Evolutionary conservation across 2,888 invertebrate species (phyloP), one percentile per base, ranked within the genome.

Genomic region (Acrobeloides nanus): DNA sequence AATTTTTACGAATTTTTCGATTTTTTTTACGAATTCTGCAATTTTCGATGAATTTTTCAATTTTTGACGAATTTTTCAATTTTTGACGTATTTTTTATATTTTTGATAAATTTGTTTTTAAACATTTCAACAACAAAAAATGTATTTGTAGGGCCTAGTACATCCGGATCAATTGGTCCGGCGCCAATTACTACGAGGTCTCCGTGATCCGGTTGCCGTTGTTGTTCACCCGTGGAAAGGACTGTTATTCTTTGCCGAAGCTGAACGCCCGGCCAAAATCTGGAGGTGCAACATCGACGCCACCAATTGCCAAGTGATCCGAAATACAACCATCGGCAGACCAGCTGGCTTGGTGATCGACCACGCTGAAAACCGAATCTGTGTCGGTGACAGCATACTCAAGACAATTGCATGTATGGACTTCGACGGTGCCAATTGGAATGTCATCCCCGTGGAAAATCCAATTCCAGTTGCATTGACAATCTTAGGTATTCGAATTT

Each of bases 151-250:
- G 17, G 67, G 67, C 12, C 53, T 67, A 10, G 62, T 71, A 12
- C 62, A 68, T 46, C 68, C 71, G 18, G 71, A 71, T 38, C 62
- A 67, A 35, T 54, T 71, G 32, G 62, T 69, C 5, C 68, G 66
- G 24, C 57, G 71, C n/a, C 64, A 71, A 26, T 55, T 72, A 12
- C 38, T 70, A 26, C 46, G 56, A 4, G 86, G 88, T 67, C 76
- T 93, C 23, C 90, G 90, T 73, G 81, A 92, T 52, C 95, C 93
- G 0, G 81, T 93, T 65, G 92, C 92, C 4, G 89, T 97, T 50
- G 93, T 90, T 0, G 88, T 93, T 0, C 92, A 95, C 77, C 95
- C 95, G 0, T 89, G 89, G 73, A 48, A 49, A 57, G 79, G 79
- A 31, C 88, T 81, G 67, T 84, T 93, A 40, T 93, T 90, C 78